A percentile compares a stretch with the other conserved stretches of the same genome.
These are phyloP conservation scores for Coilia nasus DNA, from an alignment of 2,797 vertebrate species.

Conservation along the genomic window DNA sequence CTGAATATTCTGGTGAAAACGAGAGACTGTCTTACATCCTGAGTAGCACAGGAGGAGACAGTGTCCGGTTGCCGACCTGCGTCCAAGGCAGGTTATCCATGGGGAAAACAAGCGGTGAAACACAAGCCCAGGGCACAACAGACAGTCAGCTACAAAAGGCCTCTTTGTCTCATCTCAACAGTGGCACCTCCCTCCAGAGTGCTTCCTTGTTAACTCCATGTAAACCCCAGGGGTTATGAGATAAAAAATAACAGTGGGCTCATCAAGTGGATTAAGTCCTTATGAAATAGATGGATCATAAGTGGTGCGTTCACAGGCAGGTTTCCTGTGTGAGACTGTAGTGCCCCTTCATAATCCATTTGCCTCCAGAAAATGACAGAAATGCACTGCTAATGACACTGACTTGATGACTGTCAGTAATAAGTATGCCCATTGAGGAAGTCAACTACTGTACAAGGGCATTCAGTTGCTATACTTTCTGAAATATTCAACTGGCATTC, in stretches of 20 bases:
- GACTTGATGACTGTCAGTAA: neutral
- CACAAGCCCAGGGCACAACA: conserved; percentile 40
- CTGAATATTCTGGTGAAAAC: no score
- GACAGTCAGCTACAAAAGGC: conserved; percentile 9
- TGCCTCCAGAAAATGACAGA: neutral
- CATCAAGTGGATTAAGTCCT: neutral
- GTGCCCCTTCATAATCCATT: neutral
- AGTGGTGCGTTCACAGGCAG: neutral
- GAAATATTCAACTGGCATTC: neutral
- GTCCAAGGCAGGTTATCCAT: conserved; percentile 8
- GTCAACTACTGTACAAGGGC: neutral
- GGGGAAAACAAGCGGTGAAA: conserved; percentile 41
- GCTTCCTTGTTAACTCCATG: neutral
- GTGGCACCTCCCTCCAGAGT: neutral
- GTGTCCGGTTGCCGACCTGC: conserved; percentile 48
- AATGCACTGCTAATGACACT: neutral
- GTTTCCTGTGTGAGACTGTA: neutral
- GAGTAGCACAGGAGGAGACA: neutral
- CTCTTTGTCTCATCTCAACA: neutral
- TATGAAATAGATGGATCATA: neutral
- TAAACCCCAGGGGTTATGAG: neutral
- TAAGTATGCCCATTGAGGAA: neutral
- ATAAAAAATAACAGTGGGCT: neutral
- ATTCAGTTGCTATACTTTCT: neutral
- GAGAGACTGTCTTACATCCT: neutral